These are phyloP conservation scores for Pelvicachromis taeniatus DNA, from an alignment of 2,113 vertebrate species.

Conservation along the genomic window DNA sequence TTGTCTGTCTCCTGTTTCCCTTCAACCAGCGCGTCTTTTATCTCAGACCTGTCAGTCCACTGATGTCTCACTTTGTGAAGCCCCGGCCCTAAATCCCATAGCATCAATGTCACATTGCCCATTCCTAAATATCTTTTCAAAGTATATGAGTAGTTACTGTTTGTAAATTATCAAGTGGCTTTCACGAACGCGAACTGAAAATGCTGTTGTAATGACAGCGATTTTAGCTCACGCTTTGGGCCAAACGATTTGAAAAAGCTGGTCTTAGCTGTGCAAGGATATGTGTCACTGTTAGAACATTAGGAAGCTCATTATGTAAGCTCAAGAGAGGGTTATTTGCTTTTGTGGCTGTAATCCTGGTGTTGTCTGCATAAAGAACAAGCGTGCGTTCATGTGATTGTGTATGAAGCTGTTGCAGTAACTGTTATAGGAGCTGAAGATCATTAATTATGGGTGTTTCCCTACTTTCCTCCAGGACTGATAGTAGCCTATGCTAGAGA, in stretches of 20 bases:
- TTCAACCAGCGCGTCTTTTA: conserved; percentile 19
- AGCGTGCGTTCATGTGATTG: background rate
- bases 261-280: background rate
- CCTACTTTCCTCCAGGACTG: conserved; percentile 48
- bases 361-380: conserved; percentile 13
- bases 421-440: conserved; percentile 25
- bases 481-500: conserved; percentile 28
- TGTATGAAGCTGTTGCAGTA: background rate
- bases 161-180: background rate
- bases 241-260: conserved; percentile 8
- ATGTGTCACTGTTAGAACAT: conserved; percentile 23
- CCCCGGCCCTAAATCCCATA: background rate
- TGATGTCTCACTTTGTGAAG: conserved; percentile 4
- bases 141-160: background rate
- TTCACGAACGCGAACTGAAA: conserved; percentile 4
- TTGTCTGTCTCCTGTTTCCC: background rate
- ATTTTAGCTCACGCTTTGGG: conserved; percentile 25
- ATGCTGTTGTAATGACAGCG: conserved; percentile 26
- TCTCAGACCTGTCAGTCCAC: conserved; percentile 11
- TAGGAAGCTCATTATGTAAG: conserved; percentile 28
- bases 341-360: conserved; percentile 32
- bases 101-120: conserved; percentile 11
- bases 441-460: conserved; percentile 58
- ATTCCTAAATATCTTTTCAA: background rate
- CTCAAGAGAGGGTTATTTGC: conserved; percentile 48